phyloP scores from a whole-genome alignment of 1,140 invertebrate genomes.

The Chironomus tepperi region DNA sequence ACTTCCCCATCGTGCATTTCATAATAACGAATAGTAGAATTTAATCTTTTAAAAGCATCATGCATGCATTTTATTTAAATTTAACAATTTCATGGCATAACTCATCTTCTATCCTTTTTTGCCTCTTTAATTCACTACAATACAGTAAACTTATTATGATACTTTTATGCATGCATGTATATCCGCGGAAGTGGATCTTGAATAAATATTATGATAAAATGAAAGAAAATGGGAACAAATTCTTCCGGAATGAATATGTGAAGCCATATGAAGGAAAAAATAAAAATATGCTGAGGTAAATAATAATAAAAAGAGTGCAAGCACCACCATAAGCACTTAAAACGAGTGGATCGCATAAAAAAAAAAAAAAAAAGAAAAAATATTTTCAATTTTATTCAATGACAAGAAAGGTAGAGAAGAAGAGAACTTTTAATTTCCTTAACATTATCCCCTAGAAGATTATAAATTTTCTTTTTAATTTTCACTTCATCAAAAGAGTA shows the following conservation, averaged over 20 bases:
- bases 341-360: not conserved
- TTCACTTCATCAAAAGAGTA: not conserved
- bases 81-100: no score
- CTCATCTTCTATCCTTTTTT: no score
- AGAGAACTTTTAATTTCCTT: slow-evolving; percentile 13
- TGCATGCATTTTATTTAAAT: no score
- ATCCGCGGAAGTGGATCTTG: no score
- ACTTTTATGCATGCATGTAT: no score
- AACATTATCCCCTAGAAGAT: not conserved
- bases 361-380: not conserved
- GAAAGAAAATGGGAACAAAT: not conserved
- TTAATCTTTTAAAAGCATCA: no score
- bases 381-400: no score
- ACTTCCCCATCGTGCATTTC: no score
- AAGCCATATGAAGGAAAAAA: not conserved
- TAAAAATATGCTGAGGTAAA: not conserved
- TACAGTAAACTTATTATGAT: no score
- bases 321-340: not conserved
- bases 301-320: not conserved
- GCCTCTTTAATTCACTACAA: no score
- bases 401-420: not conserved
- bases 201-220: no score
- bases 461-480: not conserved
- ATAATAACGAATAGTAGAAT: no score
- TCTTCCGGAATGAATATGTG: not conserved